These are phyloP conservation scores for Acipenser transmontanus DNA, from an alignment of 2,797 vertebrate species.

Conservation along the genomic window DNA sequence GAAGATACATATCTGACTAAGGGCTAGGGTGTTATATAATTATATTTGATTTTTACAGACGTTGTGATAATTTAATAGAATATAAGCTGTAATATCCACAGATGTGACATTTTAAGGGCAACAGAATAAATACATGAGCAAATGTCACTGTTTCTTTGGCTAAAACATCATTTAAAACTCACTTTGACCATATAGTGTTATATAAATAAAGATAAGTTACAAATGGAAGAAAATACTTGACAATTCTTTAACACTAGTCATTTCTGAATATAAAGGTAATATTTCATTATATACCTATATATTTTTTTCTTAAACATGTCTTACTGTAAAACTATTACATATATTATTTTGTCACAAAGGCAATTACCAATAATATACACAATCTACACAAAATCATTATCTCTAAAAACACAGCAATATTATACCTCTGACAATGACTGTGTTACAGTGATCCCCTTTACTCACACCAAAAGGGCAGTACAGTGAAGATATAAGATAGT, in stretches of 20 bases:
- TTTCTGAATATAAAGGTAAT: constrained; percentile 79
- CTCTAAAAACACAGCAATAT: constrained; percentile 75
- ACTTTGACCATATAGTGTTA: constrained; percentile 56
- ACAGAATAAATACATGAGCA: constrained; percentile 56
- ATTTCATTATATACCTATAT: constrained; percentile 63
- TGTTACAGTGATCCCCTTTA: constrained; percentile 54
- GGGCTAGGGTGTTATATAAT: constrained; percentile 33
- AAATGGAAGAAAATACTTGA: constrained; percentile 79
- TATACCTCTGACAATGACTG: constrained; percentile 60
- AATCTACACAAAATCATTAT: constrained; percentile 72
- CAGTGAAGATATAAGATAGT: constrained; percentile 49
- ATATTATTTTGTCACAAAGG: constrained; percentile 67
- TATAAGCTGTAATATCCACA: constrained; percentile 25
- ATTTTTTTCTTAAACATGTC: constrained; percentile 51
- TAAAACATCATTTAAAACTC: constrained; percentile 76
- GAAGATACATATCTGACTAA: constrained; percentile 56
- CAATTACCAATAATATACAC: constrained; percentile 81
- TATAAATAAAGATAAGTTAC: constrained; percentile 78
- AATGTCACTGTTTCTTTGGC: constrained; percentile 84
- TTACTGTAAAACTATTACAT: constrained; percentile 80
- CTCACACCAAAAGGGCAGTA: constrained; percentile 58
- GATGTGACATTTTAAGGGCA: constrained; percentile 58
- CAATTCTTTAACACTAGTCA: constrained; percentile 70
- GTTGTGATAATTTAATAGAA: constrained; percentile 15
- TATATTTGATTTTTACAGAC: constrained; percentile 39